A percentile compares a stretch with the other conserved stretches of the same genome.
Evolutionary conservation across 1,140 invertebrate species (phyloP).

Genomic region (Bombus cullumanus): DNA sequence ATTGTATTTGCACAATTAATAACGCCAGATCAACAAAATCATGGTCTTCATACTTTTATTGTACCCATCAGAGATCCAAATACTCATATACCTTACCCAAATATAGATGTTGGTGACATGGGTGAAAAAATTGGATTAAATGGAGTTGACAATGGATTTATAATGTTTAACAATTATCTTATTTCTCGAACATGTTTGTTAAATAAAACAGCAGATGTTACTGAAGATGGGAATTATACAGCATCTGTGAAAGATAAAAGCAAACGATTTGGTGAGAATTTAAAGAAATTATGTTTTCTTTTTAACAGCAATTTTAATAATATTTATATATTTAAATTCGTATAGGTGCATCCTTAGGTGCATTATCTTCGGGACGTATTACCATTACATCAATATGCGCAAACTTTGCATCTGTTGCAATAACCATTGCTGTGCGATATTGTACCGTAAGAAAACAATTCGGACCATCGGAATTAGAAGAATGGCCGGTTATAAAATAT

Average conservation of each 20-base stretch:
- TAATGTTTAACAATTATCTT: slow-evolving; percentile 93
- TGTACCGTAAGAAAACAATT: slow-evolving; percentile 95
- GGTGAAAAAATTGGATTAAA: slow-evolving; percentile 94
- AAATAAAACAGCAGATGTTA: slow-evolving; percentile 94
- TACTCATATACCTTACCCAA: slow-evolving; percentile 89
- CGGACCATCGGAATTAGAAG: slow-evolving; percentile 86
- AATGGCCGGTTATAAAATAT: slow-evolving; percentile 96
- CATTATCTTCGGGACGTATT: slow-evolving; percentile 92
- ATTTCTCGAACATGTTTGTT: slow-evolving; percentile 92
- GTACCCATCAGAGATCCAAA: slow-evolving; percentile 91
- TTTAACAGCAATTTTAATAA: not conserved
- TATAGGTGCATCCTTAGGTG: slow-evolving; percentile 90
- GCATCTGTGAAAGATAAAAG: slow-evolving; percentile 89
- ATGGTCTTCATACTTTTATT: slow-evolving; percentile 94
- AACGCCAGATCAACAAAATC: slow-evolving; percentile 88
- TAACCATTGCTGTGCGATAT: slow-evolving; percentile 95
- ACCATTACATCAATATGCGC: slow-evolving; percentile 89
- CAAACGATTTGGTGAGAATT: slow-evolving; percentile 86
- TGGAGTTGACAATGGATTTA: slow-evolving; percentile 95
- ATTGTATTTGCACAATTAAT: slow-evolving; percentile 94
- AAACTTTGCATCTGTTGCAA: slow-evolving; percentile 87
- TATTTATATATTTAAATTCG: slow-evolving; percentile 34
- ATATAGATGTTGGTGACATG: slow-evolving; percentile 90
- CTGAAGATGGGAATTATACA: slow-evolving; percentile 91
- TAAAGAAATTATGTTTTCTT: not conserved